Percentiles rank a stretch among this genome's conserved stretches.
These are phyloP conservation scores for Rutilus rutilus DNA, from an alignment of 2,113 vertebrate species.

Conservation along the genomic window DNA sequence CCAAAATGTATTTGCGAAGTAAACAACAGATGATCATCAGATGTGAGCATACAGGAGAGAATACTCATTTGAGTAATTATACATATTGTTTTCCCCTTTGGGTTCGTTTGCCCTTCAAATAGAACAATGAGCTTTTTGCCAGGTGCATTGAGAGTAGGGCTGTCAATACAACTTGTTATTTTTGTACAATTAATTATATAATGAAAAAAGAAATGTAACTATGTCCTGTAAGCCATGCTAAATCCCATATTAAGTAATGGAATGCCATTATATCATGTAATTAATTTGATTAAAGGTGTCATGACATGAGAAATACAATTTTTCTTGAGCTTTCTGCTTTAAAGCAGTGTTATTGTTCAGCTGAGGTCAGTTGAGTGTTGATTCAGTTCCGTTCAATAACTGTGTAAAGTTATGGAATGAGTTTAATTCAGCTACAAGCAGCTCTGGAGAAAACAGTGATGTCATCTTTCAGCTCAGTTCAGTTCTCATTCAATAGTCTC, in stretches of 20 bases:
- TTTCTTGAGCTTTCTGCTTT: no score
- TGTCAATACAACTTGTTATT: slow-evolving; percentile 7
- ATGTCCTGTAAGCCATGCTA: not conserved
- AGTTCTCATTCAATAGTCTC: no score
- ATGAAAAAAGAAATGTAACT: not conserved
- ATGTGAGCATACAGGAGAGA: slow-evolving; percentile 41
- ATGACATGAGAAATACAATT: no score
- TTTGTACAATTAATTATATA: slow-evolving; percentile 28
- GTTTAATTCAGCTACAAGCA: no score
- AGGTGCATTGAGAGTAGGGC: not conserved
- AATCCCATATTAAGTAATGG: not conserved
- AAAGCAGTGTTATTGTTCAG: no score
- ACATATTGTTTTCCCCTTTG: slow-evolving; percentile 57
- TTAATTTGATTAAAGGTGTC: not conserved
- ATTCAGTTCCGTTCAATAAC: no score
- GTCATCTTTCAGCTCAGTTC: no score
- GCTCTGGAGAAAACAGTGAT: no score
- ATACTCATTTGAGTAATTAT: slow-evolving; percentile 65
- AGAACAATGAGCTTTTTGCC: slow-evolving; percentile 24
- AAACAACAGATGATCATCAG: slow-evolving; percentile 38
- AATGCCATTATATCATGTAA: not conserved
- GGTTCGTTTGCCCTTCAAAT: slow-evolving; percentile 58
- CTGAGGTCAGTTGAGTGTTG: no score
- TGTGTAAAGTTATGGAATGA: no score
- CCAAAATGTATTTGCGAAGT: slow-evolving; percentile 11